Percentiles rank a stretch among this genome's conserved stretches.
Conservation (phyloP, 2,888 invertebrate genomes). For the Drosophila merina region DNA sequence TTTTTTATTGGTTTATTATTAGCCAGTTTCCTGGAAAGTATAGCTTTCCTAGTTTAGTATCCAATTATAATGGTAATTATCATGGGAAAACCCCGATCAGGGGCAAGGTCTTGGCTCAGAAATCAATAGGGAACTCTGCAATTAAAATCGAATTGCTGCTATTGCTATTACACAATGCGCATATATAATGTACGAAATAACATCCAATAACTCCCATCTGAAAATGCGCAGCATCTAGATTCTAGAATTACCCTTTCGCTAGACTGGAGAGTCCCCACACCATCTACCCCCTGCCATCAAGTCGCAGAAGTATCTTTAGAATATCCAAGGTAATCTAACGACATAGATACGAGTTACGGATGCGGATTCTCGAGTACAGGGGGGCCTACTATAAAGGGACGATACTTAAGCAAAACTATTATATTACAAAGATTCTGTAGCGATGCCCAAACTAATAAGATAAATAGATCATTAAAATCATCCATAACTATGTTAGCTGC, state of each 20-base stretch:
- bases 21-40: background rate
- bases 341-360: constrained; percentile 32
- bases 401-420: no score
- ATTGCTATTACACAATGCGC: constrained; percentile 57
- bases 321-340: constrained; percentile 56
- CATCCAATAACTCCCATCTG: constrained; percentile 69
- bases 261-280: constrained; percentile 1
- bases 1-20: no score
- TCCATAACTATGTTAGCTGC: background rate
- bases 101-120: background rate
- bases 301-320: constrained; percentile 1
- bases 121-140: constrained; percentile 43
- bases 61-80: constrained; percentile 24
- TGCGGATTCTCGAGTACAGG: background rate
- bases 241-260: constrained; percentile 5
- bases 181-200: constrained; percentile 23
- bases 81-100: background rate
- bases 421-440: no score
- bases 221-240: constrained; percentile 50
- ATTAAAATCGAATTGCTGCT: constrained; percentile 70
- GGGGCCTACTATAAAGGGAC: no score
- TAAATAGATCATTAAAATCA: background rate
- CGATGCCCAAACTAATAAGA: background rate
- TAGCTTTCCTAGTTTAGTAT: background rate
- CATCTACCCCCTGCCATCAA: background rate